Percentiles rank a stretch among this genome's conserved stretches.
Evolutionary conservation across 2,888 invertebrate genomes (phyloP).

Genomic region (Lepeophtheirus nordmannii): DNA sequence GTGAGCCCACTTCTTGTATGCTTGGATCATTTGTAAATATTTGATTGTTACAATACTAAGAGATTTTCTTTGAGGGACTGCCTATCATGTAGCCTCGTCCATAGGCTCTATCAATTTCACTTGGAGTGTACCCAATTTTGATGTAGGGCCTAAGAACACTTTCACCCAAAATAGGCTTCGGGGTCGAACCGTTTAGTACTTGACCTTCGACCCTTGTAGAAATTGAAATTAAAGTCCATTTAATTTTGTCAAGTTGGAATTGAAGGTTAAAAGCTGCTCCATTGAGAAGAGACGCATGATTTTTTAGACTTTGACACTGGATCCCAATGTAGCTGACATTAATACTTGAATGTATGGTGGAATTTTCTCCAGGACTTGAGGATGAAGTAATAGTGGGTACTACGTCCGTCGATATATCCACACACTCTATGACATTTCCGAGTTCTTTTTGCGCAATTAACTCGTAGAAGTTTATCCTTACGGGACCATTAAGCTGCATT

Average conservation of each 20-base stretch:
- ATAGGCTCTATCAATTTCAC: neutral
- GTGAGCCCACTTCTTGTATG: neutral
- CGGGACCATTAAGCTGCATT: neutral
- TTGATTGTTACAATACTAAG: neutral
- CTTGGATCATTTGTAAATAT: neutral
- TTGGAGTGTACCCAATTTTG: neutral
- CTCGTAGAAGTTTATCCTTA: neutral
- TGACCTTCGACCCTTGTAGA: neutral
- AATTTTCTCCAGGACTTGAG: neutral
- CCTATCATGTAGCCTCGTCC: neutral
- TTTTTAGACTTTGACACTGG: neutral
- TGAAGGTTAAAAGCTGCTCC: neutral
- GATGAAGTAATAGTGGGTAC: neutral
- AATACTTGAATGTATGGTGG: neutral
- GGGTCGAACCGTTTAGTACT: neutral
- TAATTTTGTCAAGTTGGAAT: neutral
- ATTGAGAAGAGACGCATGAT: neutral
- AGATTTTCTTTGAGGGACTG: neutral
- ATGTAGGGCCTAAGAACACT: neutral
- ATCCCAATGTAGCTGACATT: neutral
- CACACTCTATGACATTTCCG: neutral
- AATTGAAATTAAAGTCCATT: neutral
- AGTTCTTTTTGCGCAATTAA: neutral
- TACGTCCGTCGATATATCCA: neutral
- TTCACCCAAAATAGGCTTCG: neutral